Base-by-base conservation (phyloP, 1,140 invertebrate genomes). In the Acromyrmex heyeri region DNA sequence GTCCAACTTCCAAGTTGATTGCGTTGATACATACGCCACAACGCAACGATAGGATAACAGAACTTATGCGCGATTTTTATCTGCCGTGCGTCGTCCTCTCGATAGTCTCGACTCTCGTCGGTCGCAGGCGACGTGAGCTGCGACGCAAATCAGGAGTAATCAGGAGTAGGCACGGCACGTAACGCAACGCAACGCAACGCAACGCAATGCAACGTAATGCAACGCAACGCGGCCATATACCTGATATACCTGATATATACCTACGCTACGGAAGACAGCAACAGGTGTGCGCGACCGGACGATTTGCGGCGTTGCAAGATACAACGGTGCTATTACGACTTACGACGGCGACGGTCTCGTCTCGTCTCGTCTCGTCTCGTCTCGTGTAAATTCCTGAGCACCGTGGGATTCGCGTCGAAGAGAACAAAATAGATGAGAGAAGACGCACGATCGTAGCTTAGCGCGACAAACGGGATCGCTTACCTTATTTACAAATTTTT, bases 401-500 rank as follows among this genome's bases (percentile, higher is more conserved):
- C 6, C 27, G 75, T 21, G 59, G 12, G 16, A 77, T 5, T 38
- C n/a, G 48, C 48, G 3, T 50, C 48, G 48, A 16, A 16, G 48
- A 48, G 48, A 16, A 50, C 0, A 16, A 8, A 16, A 50, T 14
- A 50, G 30, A 16, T 6, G 30, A 30, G 14, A 50, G 14, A 50
- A 16, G 76, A 72, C 53, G 44, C 57, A 67, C 61, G 57, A 62
- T 82, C 73, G 64, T 83, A 85, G 81, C 75, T n/a, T 50, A 38
- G 8, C 21, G 50, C 16, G 61, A 75, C 53, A 44, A 16, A 62
- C 14, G 30, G 27, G 48, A 75, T 85, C 87, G 87, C 86, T 90
- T 90, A 90, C 91, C 86, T 90, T 69, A 93, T 92, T 92, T 92
- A 94, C 91, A 93, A 91, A 92, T 91, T 86, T 91, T 89, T 91